phyloP scores from a whole-genome alignment of 2,888 invertebrate species.

The Chrysopilus asiliformis region DNA sequence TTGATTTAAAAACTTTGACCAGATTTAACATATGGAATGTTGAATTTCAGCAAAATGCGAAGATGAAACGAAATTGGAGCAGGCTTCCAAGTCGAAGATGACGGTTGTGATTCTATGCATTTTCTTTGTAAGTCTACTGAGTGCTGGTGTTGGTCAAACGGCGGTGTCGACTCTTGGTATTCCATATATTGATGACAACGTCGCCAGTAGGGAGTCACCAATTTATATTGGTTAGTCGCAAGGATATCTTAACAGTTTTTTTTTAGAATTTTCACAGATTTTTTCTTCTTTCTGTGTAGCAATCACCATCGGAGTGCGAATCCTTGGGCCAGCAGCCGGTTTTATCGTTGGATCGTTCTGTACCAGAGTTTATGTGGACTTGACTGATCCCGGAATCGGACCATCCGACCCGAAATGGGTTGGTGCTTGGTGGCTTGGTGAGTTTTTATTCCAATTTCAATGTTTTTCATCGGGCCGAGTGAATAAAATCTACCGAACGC shows the following conservation, averaged over 20 bases:
- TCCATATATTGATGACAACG: slow-evolving; percentile 89
- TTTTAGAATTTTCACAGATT: slow-evolving; percentile 1
- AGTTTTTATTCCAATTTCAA: too few relatives aligned
- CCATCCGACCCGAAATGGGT: slow-evolving; percentile 81
- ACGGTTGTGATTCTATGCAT: slow-evolving; percentile 72
- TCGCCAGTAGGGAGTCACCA: slow-evolving; percentile 81
- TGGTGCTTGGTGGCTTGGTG: slow-evolving; percentile 95
- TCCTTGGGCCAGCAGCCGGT: slow-evolving; percentile 80
- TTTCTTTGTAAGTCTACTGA: slow-evolving; percentile 75
- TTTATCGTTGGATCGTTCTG: slow-evolving; percentile 82
- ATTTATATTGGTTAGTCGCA: slow-evolving; percentile 69
- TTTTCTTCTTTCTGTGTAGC: slow-evolving; percentile 46
- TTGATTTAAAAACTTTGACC: not conserved
- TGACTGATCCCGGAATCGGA: slow-evolving; percentile 61
- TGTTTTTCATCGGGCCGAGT: too few relatives aligned
- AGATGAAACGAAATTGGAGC: slow-evolving; percentile 47
- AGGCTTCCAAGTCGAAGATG: slow-evolving; percentile 58
- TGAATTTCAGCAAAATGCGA: slow-evolving; percentile 40
- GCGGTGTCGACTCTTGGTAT: slow-evolving; percentile 86
- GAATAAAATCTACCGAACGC: too few relatives aligned
- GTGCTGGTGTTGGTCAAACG: slow-evolving; percentile 85
- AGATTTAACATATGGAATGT: slow-evolving; percentile 5
- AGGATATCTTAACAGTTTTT: slow-evolving; percentile 1
- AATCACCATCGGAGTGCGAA: slow-evolving; percentile 82
- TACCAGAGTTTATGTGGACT: slow-evolving; percentile 74